A percentile compares a stretch with the other conserved stretches of the same genome.
phyloP scores from a whole-genome alignment of 64 coral and sea anemone species.

The Stylophora pistillata region DNA sequence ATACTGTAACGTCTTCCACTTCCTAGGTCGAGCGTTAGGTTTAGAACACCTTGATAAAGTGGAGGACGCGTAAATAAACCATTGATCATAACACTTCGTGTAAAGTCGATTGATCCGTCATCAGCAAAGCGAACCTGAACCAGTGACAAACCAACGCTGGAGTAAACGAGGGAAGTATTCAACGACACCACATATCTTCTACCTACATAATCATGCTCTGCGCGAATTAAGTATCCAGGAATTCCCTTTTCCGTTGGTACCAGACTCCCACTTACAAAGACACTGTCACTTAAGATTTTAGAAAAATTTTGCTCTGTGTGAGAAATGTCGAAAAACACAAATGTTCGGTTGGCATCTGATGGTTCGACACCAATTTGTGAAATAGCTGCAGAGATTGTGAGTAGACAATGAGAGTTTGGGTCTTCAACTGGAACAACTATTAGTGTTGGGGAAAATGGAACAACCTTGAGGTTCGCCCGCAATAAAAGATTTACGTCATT shows the following conservation, averaged over 20 bases:
- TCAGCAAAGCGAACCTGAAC: slow-evolving; percentile 39
- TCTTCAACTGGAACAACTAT: slow-evolving; percentile 49
- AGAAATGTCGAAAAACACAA: slow-evolving; percentile 42
- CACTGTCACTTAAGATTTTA: slow-evolving; percentile 2
- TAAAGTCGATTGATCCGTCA: slow-evolving; percentile 36
- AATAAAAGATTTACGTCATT: slow-evolving; percentile 51
- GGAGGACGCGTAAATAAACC: slow-evolving; percentile 35
- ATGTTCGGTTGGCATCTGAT: background rate
- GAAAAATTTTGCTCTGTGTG: slow-evolving; percentile 5
- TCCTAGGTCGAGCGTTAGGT: slow-evolving; percentile 33
- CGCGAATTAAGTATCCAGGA: slow-evolving; percentile 19
- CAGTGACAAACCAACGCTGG: slow-evolving; percentile 48
- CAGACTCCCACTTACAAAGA: slow-evolving; percentile 4
- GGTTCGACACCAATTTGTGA: slow-evolving; percentile 27
- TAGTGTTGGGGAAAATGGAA: slow-evolving; percentile 30
- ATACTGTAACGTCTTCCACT: slow-evolving; percentile 22
- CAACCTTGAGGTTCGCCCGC: slow-evolving; percentile 2
- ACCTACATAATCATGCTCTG: slow-evolving; percentile 18
- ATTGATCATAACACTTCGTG: slow-evolving; percentile 20
- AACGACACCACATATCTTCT: slow-evolving; percentile 45
- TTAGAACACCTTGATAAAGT: slow-evolving; percentile 21
- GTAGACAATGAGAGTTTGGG: slow-evolving; percentile 41
- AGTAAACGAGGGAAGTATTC: slow-evolving; percentile 56
- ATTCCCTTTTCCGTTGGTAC: slow-evolving; percentile 23
- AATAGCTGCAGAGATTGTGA: slow-evolving; percentile 39